Conservation (phyloP, 2,113 vertebrate genomes). For the Gambusia affinis region DNA sequence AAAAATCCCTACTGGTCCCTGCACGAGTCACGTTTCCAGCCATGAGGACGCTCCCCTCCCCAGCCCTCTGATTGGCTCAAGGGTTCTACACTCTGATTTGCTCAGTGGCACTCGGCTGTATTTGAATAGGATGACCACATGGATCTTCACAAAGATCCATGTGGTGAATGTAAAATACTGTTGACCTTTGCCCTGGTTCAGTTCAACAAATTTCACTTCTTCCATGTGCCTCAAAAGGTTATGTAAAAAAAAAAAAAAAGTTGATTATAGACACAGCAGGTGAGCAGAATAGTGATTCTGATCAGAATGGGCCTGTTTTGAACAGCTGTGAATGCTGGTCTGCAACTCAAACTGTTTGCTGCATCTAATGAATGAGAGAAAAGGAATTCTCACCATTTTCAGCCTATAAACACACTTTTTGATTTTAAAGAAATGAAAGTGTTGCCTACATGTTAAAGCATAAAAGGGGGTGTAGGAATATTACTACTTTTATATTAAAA, state of each 20-base stretch:
- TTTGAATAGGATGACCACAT: background rate
- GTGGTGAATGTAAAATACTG: background rate
- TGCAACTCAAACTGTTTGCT: too few species aligned
- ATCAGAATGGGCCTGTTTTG: too few species aligned
- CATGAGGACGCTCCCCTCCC: constrained; percentile 46
- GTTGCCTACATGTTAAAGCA: too few species aligned
- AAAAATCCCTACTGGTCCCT: background rate
- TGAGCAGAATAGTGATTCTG: too few species aligned
- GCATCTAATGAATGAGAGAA: too few species aligned
- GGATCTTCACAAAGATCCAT: background rate
- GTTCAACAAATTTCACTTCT: background rate
- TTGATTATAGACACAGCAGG: too few species aligned
- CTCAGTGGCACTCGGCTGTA: constrained; percentile 6
- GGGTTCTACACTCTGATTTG: background rate
- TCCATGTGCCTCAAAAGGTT: background rate
- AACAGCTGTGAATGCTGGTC: too few species aligned
- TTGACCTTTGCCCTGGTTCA: background rate
- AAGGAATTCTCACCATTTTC: too few species aligned
- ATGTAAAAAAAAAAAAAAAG: background rate
- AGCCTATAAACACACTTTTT: background rate
- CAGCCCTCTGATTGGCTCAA: constrained; percentile 61
- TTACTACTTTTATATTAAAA: too few species aligned
- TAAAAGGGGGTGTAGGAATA: too few species aligned
- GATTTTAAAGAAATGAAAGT: too few species aligned
- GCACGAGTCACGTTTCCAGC: constrained; percentile 65